Percentiles rank a stretch among this genome's conserved stretches.
Evolutionary conservation across 2,797 vertebrate genomes (phyloP).

Genomic region (Lagothrix lagotricha): DNA sequence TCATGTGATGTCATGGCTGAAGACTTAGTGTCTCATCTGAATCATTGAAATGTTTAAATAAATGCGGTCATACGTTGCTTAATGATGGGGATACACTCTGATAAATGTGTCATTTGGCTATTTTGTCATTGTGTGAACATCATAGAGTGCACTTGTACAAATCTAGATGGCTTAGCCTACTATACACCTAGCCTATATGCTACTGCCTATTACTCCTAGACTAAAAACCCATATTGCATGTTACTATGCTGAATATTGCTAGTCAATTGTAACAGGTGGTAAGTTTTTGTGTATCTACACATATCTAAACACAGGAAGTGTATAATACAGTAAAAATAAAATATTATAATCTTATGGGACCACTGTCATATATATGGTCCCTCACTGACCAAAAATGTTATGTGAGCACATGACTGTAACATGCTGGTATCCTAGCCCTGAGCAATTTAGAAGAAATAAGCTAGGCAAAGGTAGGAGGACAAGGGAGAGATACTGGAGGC

Average conservation of each 20-base stretch:
- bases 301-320: not conserved
- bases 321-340: not conserved
- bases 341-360: not conserved
- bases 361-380: not conserved
- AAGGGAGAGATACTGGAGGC: not conserved
- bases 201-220: not conserved
- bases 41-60: not conserved
- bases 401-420: not conserved
- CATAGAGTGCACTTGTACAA: not conserved
- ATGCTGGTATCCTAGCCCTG: not conserved
- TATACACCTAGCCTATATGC: not conserved
- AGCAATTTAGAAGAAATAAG: not conserved
- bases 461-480: not conserved
- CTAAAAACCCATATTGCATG: not conserved
- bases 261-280: not conserved
- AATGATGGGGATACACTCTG: not conserved
- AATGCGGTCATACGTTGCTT: not conserved
- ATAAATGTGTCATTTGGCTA: not conserved
- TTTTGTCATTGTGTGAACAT: not conserved
- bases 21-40: not conserved
- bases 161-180: not conserved
- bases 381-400: not conserved
- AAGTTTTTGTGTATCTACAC: not conserved
- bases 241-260: not conserved
- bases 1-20: not conserved